Base-by-base conservation (phyloP, 2,888 invertebrate genomes). In the Napeogenes inachia region DNA sequence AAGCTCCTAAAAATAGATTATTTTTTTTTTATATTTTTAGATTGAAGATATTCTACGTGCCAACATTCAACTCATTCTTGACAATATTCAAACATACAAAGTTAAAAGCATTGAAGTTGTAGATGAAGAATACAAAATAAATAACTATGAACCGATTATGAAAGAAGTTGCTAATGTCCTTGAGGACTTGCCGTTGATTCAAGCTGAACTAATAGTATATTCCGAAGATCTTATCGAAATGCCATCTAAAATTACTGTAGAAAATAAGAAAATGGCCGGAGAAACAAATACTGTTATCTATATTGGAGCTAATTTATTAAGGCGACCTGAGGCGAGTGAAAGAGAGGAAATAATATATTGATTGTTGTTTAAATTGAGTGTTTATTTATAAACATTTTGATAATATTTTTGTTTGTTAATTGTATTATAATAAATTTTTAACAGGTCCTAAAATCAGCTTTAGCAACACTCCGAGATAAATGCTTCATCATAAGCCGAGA, bases 1-100 rank as follows among this genome's bases (percentile, higher is more conserved):
- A 21, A 21, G 21, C 21, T 21, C 21, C 21, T 21, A 21, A 21
- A 1, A 21, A 21, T 21, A 1, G 21, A 21, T 21, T 21, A 21
- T 21, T 21, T 21, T 0, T 21, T 21, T 21, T 21, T 42, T 38
- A 38, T 5, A 56, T 33, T 35, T 56, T 56, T 13, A 89, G 90
- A 61, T 87, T n/a, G 82, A 87, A 63, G 92, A 93, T 69, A 89
- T 93, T 0, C 81, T 93, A 0, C 87, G 94, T 33, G 82, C 92
- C 1, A 89, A 93, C 74, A 85, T 95, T 5, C 97, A 97, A 79
- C 76, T 96, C 0, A 92, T 94, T 0, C 77, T 95, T 0, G 97
- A 97, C 80, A 97, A 96, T 75, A 78, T 91, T 1, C 91, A 92
- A 60, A 88, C 86, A 0, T 82, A 91, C 68, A 94, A 94, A 87